These are phyloP conservation scores for Lumbricus terrestris DNA, from an alignment of 2,888 invertebrate genomes.

Conservation along the genomic window DNA sequence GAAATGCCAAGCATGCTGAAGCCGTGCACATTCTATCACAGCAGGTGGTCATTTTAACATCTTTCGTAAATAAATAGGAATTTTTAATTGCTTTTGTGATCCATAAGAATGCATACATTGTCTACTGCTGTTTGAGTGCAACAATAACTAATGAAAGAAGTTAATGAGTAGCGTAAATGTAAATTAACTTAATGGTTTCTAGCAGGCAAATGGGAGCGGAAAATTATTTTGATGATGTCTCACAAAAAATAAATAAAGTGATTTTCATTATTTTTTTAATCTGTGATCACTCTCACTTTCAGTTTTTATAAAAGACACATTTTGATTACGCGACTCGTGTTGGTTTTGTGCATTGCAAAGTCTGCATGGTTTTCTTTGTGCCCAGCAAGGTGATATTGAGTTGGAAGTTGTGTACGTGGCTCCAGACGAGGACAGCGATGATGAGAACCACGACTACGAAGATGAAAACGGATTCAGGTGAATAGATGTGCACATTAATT, in stretches of 20 bases:
- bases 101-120: neutral
- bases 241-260: neutral
- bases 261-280: neutral
- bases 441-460: slow-evolving; percentile 58
- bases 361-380: neutral
- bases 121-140: neutral
- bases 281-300: neutral
- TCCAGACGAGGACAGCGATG: slow-evolving; percentile 68
- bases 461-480: slow-evolving; percentile 58
- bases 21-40: slow-evolving; percentile 77
- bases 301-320: too few relatives aligned
- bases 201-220: neutral
- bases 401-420: slow-evolving; percentile 77
- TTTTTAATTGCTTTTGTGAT: too few relatives aligned
- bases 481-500: slow-evolving; percentile 21
- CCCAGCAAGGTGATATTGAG: slow-evolving; percentile 69
- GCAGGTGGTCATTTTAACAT: slow-evolving; percentile 61
- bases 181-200: neutral
- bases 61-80: slow-evolving; percentile 4
- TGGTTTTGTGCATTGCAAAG: neutral
- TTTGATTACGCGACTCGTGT: neutral
- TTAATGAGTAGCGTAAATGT: neutral
- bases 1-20: slow-evolving; percentile 76
- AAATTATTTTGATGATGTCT: neutral
- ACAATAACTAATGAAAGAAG: neutral